Evolutionary conservation across 2,888 invertebrate genomes (phyloP), one percentile per base, ranked within the genome.

Genomic region (Tetanocera ferruginea): DNA sequence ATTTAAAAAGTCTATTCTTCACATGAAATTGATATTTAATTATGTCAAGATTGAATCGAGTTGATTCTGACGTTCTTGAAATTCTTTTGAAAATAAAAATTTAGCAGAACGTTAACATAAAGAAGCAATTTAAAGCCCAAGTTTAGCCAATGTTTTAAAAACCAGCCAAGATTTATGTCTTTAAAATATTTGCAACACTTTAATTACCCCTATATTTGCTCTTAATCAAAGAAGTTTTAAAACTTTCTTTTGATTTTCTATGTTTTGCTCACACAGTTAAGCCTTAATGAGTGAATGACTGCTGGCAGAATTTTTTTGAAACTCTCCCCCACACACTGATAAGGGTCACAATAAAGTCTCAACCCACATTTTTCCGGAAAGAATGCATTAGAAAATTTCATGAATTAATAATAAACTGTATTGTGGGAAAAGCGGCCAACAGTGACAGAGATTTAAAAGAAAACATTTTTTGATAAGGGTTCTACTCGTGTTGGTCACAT

Each of bases 191-290:
- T 43, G 43, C 43, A 43, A 2, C n/a, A 69, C 25, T 69, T 69
- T 69, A 69, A 69, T 69, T 69, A 69, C 69, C 51, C 69, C 69
- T 51, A 69, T 69, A 51, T 25, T 51, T 25, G 1, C 4, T 34
- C n/a, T 2, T 14, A 11, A 43, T 11, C 11, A 6, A 8, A 8
- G 37, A 8, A 37, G 8, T 37, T 37, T 37, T 8, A 37, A 37
- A 8, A 37, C 9, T 37, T 23, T 19, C 19, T 43, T 51, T 25
- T 51, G 8, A 51, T 28, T 11, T 17, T 11, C 51, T 69, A 5
- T 25, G 3, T 25, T 23, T 43, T 43, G 9, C 17, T 43, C 31
- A 31, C 23, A 19, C 25, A 3, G 67, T 3, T 49, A 19, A 51
- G 49, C 25, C 69, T 66, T 43, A 66, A 66, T 25, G 9, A 51